These are phyloP conservation scores for Blastobasis lacticolella DNA, from an alignment of 2,888 invertebrate species.

Conservation along the genomic window DNA sequence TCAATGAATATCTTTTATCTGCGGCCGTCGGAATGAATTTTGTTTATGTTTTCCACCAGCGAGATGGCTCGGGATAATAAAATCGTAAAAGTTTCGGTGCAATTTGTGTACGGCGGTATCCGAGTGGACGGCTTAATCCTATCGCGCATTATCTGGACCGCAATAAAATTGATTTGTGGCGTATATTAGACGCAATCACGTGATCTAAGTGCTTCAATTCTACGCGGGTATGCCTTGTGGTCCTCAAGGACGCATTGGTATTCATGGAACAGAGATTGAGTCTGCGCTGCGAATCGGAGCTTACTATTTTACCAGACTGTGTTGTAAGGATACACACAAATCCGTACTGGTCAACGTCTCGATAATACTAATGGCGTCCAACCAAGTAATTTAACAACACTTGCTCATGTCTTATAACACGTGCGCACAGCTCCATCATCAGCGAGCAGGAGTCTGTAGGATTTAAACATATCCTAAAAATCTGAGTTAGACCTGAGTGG, in stretches of 20 bases:
- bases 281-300: too few species aligned
- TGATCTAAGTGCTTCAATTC: conserved; percentile 8
- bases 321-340: not conserved
- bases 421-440: too few species aligned
- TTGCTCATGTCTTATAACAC: too few species aligned
- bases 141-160: conserved; percentile 9
- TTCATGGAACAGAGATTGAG: too few species aligned
- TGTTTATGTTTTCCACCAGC: conserved; percentile 32
- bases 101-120: conserved; percentile 27
- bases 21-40: conserved; percentile 28
- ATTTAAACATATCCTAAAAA: too few species aligned
- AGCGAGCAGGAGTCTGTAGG: too few species aligned
- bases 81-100: conserved; percentile 34
- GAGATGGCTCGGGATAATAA: conserved; percentile 25
- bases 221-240: not conserved
- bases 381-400: not conserved
- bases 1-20: conserved; percentile 29
- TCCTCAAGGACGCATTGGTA: too few species aligned
- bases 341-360: not conserved
- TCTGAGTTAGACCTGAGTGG: too few species aligned
- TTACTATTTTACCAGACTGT: too few species aligned
- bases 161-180: conserved; percentile 12
- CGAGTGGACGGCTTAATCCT: conserved; percentile 17
- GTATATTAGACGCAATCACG: conserved; percentile 4
- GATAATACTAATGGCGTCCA: too few species aligned